Evolutionary conservation across 2,888 invertebrate genomes (phyloP).

Genomic region (Camptogramma bilineatum): DNA sequence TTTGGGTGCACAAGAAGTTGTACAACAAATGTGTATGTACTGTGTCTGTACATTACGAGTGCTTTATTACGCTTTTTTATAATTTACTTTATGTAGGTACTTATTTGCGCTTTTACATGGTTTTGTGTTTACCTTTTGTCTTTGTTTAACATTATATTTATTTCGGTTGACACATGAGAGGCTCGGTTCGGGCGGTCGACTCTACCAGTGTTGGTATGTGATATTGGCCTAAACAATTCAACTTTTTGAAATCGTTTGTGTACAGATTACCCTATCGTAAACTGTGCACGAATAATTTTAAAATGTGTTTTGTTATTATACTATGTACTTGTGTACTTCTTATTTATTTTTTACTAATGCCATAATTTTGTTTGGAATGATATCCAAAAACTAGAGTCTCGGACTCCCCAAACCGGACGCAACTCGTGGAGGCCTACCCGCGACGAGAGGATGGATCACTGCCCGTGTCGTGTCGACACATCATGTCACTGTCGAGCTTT

Average conservation of each 20-base stretch:
- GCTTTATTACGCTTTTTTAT: constrained; percentile 81
- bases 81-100: constrained; percentile 63
- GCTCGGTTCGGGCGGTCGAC: constrained; percentile 11
- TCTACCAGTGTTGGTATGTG: constrained; percentile 4
- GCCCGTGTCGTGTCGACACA: constrained; percentile 21
- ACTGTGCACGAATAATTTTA: constrained; percentile 19
- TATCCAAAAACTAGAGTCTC: background rate
- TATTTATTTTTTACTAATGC: background rate
- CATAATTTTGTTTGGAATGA: background rate
- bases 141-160: constrained; percentile 35
- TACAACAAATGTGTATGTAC: constrained; percentile 14
- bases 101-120: constrained; percentile 55
- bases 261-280: constrained; percentile 17
- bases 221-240: constrained; percentile 24
- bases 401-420: constrained; percentile 26
- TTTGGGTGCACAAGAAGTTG: constrained; percentile 3
- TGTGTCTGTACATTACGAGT: constrained; percentile 65
- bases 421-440: constrained; percentile 48
- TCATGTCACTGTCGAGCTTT: constrained; percentile 11
- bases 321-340: constrained; percentile 11
- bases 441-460: constrained; percentile 14
- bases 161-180: constrained; percentile 13
- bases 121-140: constrained; percentile 46
- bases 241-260: constrained; percentile 16
- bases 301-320: constrained; percentile 9